phyloP scores from a whole-genome alignment of 2,888 invertebrate genomes.

The Idaea dimidiata region DNA sequence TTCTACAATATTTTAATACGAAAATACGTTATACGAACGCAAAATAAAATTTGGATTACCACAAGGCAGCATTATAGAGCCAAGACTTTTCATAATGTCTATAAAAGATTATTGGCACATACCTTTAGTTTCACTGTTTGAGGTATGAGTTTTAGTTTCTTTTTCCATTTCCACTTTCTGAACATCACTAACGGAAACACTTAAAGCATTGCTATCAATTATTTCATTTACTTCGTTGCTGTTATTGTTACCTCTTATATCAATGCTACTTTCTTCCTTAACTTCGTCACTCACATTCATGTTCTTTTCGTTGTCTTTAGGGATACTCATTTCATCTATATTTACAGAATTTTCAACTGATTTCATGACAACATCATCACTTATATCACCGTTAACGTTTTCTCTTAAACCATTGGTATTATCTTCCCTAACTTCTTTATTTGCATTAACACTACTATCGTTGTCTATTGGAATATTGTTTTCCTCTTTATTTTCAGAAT shows the following conservation, averaged over 20 bases:
- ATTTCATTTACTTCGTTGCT: too few species aligned
- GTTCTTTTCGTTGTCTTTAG: too few species aligned
- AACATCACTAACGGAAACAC: not conserved
- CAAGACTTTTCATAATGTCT: not conserved
- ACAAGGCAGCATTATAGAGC: not conserved
- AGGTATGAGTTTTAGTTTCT: not conserved
- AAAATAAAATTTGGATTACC: not conserved
- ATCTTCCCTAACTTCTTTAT: not conserved
- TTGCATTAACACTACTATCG: not conserved
- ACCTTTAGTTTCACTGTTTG: not conserved
- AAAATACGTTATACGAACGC: not conserved
- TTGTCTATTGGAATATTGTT: not conserved
- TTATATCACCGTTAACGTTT: not conserved
- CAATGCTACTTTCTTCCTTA: too few species aligned
- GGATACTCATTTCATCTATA: not conserved
- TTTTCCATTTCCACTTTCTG: not conserved
- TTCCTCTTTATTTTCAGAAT: conserved; percentile 13
- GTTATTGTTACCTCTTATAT: too few species aligned
- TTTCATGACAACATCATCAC: conserved; percentile 9
- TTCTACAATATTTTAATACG: not conserved
- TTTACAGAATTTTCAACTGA: conserved; percentile 16
- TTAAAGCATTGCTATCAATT: not conserved
- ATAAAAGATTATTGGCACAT: not conserved
- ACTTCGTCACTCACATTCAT: too few species aligned
- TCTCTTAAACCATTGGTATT: not conserved